Evolutionary conservation across 2,888 invertebrate species (phyloP).

Genomic region (Eupithecia centaureata): DNA sequence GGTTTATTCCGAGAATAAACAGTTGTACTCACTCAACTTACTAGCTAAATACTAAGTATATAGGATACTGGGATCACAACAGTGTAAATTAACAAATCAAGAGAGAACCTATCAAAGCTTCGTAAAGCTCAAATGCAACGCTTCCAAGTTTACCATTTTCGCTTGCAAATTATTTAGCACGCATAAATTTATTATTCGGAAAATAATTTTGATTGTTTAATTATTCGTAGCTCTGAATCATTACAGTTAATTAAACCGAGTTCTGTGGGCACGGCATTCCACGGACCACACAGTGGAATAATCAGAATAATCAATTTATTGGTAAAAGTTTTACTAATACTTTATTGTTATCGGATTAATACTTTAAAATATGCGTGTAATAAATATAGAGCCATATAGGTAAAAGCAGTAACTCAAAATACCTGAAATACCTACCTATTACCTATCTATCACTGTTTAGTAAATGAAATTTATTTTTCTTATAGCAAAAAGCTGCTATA

Average conservation of each 20-base stretch:
- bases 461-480: not conserved
- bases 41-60: no score
- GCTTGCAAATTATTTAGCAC: not conserved
- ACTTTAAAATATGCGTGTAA: not conserved
- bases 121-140: not conserved
- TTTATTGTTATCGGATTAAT: constrained; percentile 27
- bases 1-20: no score
- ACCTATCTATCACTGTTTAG: not conserved
- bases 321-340: no score
- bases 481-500: no score
- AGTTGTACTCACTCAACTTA: no score
- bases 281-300: constrained; percentile 21
- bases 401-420: not conserved
- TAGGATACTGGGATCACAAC: not conserved
- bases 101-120: not conserved
- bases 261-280: constrained; percentile 9
- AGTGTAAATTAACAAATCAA: not conserved
- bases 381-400: not conserved
- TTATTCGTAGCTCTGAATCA: constrained; percentile 31
- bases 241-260: constrained; percentile 36
- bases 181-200: constrained; percentile 10
- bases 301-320: no score
- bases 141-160: constrained; percentile 2
- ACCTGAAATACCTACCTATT: not conserved
- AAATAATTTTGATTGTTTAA: constrained; percentile 29